Evolutionary conservation across 2,888 invertebrate species (phyloP), one percentile per base, ranked within the genome.

Genomic region (Philereme transversata): DNA sequence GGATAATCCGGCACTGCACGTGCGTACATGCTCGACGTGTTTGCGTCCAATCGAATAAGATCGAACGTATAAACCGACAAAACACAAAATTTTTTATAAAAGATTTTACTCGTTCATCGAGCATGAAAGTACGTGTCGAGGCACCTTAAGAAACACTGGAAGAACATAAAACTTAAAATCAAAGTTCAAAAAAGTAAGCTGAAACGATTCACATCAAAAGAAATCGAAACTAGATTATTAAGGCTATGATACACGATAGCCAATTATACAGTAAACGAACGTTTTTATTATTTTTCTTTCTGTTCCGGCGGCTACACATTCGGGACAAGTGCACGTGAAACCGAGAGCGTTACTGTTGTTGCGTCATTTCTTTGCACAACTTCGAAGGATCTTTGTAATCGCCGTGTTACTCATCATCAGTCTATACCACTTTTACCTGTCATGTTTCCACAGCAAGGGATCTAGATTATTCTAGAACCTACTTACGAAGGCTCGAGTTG

Each of bases 301-400:
- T 81, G 88, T 91, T 89, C 90, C 88, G 89, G 79, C 70, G 70
- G 63, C 79, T 88, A 80, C 84, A 86, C 90, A 92, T 90, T 79
- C 75, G 81, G 92, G 82, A 87, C 92, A 91, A 91, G 91, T 86
- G 88, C 90, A 90, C 84, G 84, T 85, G 89, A 91, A 90, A 91
- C 90, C 86, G 86, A 88, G 88, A 88, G 84, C 84, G 83, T 84
- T 85, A 68, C 71, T 64, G 45, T 57, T 60, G 68, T 81, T 79
- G 90, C 90, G 81, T 86, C 86, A 90, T 74, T 47, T 52, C 41
- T 63, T 62, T 63, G 56, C 59, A 57, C 59, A 63, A 63, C 54
- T 55, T 36, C 47, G 48, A 60, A 64, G 57, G 55, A 57, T 64
- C 56, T 51, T 57, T 54, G 22, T 60, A 55, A 53, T 41, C 46